These are phyloP conservation scores for Petrolisthes cinctipes DNA, from an alignment of 2,888 invertebrate genomes.

Conservation along the genomic window DNA sequence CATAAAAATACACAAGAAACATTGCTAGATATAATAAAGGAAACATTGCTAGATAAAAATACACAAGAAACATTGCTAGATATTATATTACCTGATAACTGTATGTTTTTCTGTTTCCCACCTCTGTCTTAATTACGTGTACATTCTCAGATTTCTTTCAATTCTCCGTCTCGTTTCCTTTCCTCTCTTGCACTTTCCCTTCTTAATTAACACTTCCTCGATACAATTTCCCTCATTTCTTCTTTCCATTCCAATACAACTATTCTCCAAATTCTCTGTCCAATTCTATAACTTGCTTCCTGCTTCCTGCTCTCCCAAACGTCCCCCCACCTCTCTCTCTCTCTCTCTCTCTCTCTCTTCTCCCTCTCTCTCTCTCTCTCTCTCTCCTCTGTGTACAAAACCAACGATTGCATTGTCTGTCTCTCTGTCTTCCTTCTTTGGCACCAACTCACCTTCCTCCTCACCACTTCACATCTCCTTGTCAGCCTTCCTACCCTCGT, in stretches of 20 bases:
- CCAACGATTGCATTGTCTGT: too few species aligned
- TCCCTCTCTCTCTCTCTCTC: neutral
- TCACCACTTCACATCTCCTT: neutral
- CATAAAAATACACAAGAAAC: too few species aligned
- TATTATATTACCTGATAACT: too few species aligned
- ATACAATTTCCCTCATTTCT: neutral
- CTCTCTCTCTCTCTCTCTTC: constrained; percentile 18
- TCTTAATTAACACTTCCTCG: neutral
- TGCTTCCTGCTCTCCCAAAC: too few species aligned
- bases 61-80: too few species aligned
- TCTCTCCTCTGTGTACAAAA: constrained; percentile 4
- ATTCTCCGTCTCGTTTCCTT: neutral
- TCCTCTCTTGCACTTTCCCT: neutral
- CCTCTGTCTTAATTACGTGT: neutral
- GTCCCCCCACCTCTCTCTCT: neutral
- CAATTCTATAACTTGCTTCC: too few species aligned
- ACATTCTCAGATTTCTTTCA: neutral
- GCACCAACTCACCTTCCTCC: too few species aligned
- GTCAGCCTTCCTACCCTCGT: neutral
- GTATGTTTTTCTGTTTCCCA: constrained; percentile 8
- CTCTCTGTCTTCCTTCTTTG: too few species aligned
- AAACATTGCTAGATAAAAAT: too few species aligned
- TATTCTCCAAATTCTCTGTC: too few species aligned
- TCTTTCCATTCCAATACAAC: neutral
- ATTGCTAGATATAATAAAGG: too few species aligned